Evolutionary conservation across 1,140 invertebrate species (phyloP), one percentile per base, ranked within the genome.

Genomic region (Diabrotica undecimpunctata): DNA sequence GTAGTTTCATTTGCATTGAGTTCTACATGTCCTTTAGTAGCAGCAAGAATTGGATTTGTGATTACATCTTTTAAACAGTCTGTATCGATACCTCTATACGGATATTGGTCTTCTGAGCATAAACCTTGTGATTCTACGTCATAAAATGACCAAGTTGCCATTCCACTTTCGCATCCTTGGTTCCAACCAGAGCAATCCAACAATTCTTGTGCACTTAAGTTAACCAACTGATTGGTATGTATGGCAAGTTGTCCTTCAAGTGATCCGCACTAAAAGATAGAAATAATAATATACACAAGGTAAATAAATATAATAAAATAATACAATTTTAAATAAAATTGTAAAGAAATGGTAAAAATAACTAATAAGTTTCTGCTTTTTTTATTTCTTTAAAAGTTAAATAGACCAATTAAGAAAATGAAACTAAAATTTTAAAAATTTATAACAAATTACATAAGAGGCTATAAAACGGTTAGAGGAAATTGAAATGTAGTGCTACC

Each of bases 181-280:
- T 92, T 0, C 0, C 14, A 5, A 12, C 59, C 36, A n/a, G 38
- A 13, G 77, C 97, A 99, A 82, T 99, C 97, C 25, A 99, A 85
- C 53, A 99, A 82, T 79, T 99, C 97, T 82, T 99, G 97, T 82
- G 99, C 97, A 70, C 94, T 96, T 0, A 99, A 85, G 5, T 94
- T 94, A 7, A 95, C 84, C 11, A 99, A 83, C 65, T 86, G 84
- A 52, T 91, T 91, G 36, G 84, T 88, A 76, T 91, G 88, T 64
- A 94, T 86, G 81, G 91, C 96, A 79, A 97, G 90, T 80, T 98
- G 96, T 35, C 92, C 96, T 83, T 99, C 97, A 36, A 99, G 81
- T 0, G 96, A 82, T 36, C 96, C 97, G 68, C 94, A 98, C 88
- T 93, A 74, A 10, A 52, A 52, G 5, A 25, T 25, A 1, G 25